These are phyloP conservation scores for Hemicrepidius hirtus DNA, from an alignment of 2,888 invertebrate genomes.

Conservation along the genomic window DNA sequence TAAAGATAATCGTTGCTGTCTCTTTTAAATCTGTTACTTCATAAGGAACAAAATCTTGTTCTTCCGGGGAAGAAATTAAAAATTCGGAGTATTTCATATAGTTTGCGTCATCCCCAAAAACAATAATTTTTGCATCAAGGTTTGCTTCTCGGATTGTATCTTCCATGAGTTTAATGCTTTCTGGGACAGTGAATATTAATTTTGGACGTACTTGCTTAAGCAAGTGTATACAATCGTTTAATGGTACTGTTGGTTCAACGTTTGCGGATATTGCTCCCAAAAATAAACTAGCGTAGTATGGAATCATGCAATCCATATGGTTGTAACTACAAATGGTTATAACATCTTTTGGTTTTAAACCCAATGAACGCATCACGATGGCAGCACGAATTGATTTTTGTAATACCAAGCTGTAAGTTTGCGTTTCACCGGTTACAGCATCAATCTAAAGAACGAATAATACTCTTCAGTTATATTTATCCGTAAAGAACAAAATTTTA, in stretches of 20 bases:
- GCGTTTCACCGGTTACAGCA: conserved; percentile 63
- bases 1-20: conserved; percentile 56
- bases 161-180: conserved; percentile 52
- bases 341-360: conserved; percentile 70
- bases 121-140: conserved; percentile 60
- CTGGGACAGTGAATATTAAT: conserved; percentile 28
- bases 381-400: neutral
- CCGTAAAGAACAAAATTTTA: too few species aligned
- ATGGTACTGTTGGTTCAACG: conserved; percentile 60
- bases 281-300: conserved; percentile 72
- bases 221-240: conserved; percentile 59
- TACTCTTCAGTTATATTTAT: too few species aligned
- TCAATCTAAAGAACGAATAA: conserved; percentile 56
- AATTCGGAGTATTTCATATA: conserved; percentile 44
- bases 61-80: conserved; percentile 55
- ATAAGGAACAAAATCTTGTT: conserved; percentile 51
- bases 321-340: conserved; percentile 72
- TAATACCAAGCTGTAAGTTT: conserved; percentile 67
- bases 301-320: conserved; percentile 70
- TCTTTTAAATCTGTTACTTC: conserved; percentile 44
- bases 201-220: conserved; percentile 54
- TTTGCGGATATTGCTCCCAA: conserved; percentile 67
- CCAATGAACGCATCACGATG: conserved; percentile 57
- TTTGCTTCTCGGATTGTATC: conserved; percentile 55
- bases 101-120: conserved; percentile 60